Conservation (phyloP, 2,888 invertebrate genomes). For the Siphlonurus alternatus region DNA sequence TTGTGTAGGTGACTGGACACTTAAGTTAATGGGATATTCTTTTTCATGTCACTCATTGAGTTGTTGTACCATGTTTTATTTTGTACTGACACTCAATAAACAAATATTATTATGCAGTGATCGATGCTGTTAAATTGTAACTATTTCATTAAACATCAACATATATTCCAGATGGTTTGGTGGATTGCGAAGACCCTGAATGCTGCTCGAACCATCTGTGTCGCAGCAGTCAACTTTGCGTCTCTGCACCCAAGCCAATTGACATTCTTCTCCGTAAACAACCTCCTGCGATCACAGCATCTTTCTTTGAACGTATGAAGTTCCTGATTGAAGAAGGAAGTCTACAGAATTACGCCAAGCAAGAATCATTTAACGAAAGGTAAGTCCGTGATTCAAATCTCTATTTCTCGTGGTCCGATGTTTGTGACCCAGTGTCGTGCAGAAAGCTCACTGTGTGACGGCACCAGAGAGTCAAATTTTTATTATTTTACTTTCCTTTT, state of each 20-base stretch:
- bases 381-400: conserved; percentile 31
- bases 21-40: too few species aligned
- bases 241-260: conserved; percentile 87
- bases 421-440: conserved; percentile 18
- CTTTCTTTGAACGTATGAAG: conserved; percentile 96
- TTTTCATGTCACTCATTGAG: too few species aligned
- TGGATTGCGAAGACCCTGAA: conserved; percentile 97
- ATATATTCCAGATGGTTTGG: conserved; percentile 63
- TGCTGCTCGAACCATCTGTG: conserved; percentile 78
- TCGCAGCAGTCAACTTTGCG: conserved; percentile 76
- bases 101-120: not conserved
- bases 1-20: too few species aligned
- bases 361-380: conserved; percentile 96
- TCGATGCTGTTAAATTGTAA: not conserved
- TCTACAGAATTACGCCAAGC: conserved; percentile 91
- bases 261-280: conserved; percentile 91
- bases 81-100: not conserved
- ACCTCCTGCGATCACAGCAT: conserved; percentile 90
- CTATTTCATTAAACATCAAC: not conserved
- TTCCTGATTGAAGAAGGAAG: conserved; percentile 97
- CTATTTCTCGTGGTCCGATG: conserved; percentile 15
- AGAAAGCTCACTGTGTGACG: not conserved
- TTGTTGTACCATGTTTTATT: too few species aligned
- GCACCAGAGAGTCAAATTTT: not conserved
- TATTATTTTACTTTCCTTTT: too few species aligned